Evolutionary conservation across 2,797 vertebrate species (phyloP), one percentile per base, ranked within the genome.

Genomic region (Otolemur crassicaudatus): DNA sequence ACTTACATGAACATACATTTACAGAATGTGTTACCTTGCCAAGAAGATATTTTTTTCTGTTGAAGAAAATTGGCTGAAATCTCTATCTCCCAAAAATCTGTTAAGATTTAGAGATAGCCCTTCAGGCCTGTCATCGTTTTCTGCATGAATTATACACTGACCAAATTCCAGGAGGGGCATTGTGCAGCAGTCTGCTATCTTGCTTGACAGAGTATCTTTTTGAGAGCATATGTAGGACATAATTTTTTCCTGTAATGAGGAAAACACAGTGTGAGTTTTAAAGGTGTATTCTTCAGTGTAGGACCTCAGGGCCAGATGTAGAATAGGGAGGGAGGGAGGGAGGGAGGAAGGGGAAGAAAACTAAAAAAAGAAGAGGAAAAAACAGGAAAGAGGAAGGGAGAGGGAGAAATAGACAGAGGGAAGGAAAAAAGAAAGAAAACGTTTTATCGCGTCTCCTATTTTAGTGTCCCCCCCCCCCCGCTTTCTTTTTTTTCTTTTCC

Each of bases 191-290:
- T 80, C 90, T 81, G 85, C 61, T 84, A 98, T 90, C 83, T 97
- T 97, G 91, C 46, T 90, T 43, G 98, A 97, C 56, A 98, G 65
- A 70, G 9, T 90, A n/a, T 95, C 94, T 94, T 97, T 49, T 31
- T 95, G 96, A 65, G 97, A 95, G 86, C 98, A 98, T 69, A 97
- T 84, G 6, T 98, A 96, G 5, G 97, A 84, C 69, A 97, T 96
- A 69, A 97, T 72, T 92, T 96, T 96, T 92, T 90, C 81, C 98
- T 98, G 92, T n/a, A 85, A 72, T 25, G 65, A 16, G 43, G 61
- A 95, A 93, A 92, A 90, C n/a, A 46, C 80, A 89, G 10, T 27
- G 22, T 67, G 91, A 60, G 10, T 16, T 63, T 73, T 87, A 61
- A 86, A 56, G 63, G 4, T 53, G 60, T 86, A 46, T 90, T 91